These are phyloP conservation scores for Trichoplusia ni DNA, from an alignment of 1,140 invertebrate genomes.

Conservation along the genomic window DNA sequence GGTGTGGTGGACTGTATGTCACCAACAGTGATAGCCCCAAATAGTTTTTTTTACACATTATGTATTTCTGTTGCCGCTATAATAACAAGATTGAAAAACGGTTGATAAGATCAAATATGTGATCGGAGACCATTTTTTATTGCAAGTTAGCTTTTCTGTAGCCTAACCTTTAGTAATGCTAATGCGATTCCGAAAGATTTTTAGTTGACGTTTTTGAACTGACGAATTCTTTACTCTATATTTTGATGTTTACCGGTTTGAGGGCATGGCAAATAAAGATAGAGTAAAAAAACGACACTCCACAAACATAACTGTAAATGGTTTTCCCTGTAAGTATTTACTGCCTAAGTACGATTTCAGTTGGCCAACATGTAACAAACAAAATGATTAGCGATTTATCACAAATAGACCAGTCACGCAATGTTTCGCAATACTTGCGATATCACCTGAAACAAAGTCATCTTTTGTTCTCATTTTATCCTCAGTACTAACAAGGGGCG, in stretches of 20 bases:
- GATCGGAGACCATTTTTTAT: too few relatives aligned
- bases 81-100: too few relatives aligned
- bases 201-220: too few relatives aligned
- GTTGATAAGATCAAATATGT: too few relatives aligned
- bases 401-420: constrained; percentile 52
- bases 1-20: too few relatives aligned
- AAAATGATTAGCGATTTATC: constrained; percentile 53
- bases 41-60: too few relatives aligned
- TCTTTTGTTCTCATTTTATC: constrained; percentile 32
- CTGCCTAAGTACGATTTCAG: constrained; percentile 28
- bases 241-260: neutral
- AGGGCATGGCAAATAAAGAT: constrained; percentile 1
- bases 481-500: neutral
- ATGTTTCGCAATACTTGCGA: constrained; percentile 35
- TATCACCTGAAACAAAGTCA: constrained; percentile 27
- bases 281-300: constrained; percentile 9
- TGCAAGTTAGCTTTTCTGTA: too few relatives aligned
- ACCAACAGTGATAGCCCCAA: too few relatives aligned
- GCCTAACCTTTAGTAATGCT: too few relatives aligned
- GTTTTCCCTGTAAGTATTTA: neutral
- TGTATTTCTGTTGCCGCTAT: too few relatives aligned
- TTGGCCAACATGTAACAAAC: constrained; percentile 41
- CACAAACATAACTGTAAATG: constrained; percentile 21
- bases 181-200: too few relatives aligned
- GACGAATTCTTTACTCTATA: too few relatives aligned